Conservation (phyloP, 2,888 invertebrate species). For the Luffia ferchaultella region DNA sequence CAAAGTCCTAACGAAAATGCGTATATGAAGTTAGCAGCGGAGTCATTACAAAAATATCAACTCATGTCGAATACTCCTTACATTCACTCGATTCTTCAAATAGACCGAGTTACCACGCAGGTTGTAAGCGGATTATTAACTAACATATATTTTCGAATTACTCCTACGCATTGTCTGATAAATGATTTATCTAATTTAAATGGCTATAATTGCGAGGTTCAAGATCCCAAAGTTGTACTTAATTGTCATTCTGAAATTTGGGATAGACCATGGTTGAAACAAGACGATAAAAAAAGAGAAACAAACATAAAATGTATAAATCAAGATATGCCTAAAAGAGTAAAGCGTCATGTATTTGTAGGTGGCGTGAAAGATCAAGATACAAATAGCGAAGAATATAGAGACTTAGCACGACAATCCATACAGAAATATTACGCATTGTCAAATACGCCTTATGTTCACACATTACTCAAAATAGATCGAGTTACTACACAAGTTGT, state of each 20-base stretch:
- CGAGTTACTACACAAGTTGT: constrained; percentile 45
- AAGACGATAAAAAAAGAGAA: constrained; percentile 48
- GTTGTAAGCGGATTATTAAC: constrained; percentile 63
- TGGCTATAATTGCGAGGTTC: constrained; percentile 26
- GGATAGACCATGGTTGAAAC: constrained; percentile 71
- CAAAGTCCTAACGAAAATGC: not conserved
- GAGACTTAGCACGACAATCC: constrained; percentile 15
- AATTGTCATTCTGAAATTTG: constrained; percentile 45
- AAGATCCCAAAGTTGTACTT: constrained; percentile 28
- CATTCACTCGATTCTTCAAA: constrained; percentile 21
- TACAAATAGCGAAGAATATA: constrained; percentile 7
- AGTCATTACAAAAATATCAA: constrained; percentile 4
- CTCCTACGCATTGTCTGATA: constrained; percentile 60
- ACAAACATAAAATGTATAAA: constrained; percentile 35
- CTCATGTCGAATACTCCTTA: constrained; percentile 22
- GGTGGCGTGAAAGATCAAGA: constrained; percentile 5
- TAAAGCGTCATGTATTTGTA: too few species aligned
- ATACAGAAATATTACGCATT: constrained; percentile 18
- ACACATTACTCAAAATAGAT: constrained; percentile 25
- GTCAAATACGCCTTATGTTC: constrained; percentile 17
- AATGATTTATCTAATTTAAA: constrained; percentile 23
- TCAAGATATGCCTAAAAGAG: not conserved
- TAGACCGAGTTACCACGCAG: constrained; percentile 43
- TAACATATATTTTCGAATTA: constrained; percentile 66
- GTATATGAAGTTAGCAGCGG: constrained; percentile 1